A percentile compares a stretch with the other conserved stretches of the same genome.
Evolutionary conservation across 1,140 invertebrate genomes (phyloP).

Genomic region (Anastatus disparis): DNA sequence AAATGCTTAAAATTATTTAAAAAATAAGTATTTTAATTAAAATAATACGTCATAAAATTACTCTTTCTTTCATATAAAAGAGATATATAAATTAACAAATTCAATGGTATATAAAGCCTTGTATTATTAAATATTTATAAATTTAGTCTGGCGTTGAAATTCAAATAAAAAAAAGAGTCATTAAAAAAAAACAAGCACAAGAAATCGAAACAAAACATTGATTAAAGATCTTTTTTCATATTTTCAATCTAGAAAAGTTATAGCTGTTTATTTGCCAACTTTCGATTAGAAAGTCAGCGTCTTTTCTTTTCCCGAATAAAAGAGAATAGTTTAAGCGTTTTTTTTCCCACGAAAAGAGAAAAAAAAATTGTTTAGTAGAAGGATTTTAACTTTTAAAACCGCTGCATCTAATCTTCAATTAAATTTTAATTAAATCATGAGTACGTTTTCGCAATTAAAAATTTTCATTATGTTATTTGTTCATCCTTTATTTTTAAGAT

Average conservation of each 20-base stretch:
- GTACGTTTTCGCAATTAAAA: background rate
- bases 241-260: conserved; percentile 12
- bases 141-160: too few relatives aligned
- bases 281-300: conserved; percentile 35
- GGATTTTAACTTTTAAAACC: background rate
- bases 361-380: background rate
- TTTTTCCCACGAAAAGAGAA: conserved; percentile 22
- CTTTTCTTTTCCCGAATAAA: conserved; percentile 24
- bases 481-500: conserved; percentile 4
- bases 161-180: too few relatives aligned
- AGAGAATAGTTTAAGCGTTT: conserved; percentile 12
- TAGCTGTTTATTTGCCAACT: conserved; percentile 14
- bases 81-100: too few relatives aligned
- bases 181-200: too few relatives aligned
- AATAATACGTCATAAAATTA: too few relatives aligned
- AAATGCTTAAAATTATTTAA: too few relatives aligned
- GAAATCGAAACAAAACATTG: too few relatives aligned
- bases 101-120: too few relatives aligned
- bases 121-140: too few relatives aligned
- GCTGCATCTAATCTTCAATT: background rate
- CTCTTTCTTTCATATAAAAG: too few relatives aligned
- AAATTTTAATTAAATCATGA: conserved; percentile 16
- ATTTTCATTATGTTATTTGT: background rate
- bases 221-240: conserved; percentile 13
- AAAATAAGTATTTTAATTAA: too few relatives aligned